Evolutionary conservation across 2,113 vertebrate species (phyloP).

Genomic region (Rostratula benghalensis): DNA sequence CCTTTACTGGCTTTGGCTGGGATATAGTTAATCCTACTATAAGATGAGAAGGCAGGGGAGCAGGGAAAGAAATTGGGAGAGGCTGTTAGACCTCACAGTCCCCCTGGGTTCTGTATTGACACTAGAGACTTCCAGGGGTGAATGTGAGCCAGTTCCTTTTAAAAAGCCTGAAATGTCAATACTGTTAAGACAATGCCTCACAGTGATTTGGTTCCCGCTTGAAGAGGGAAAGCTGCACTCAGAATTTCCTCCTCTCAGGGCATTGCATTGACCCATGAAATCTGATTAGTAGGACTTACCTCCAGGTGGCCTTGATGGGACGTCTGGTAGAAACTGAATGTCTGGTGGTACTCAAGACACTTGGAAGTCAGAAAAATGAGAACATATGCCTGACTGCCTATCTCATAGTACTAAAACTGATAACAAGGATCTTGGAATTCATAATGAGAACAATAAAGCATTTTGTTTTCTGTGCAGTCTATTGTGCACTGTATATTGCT

Average conservation of each 20-base stretch:
- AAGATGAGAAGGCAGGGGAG: neutral
- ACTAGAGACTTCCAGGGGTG: neutral
- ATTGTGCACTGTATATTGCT: neutral
- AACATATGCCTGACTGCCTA: neutral
- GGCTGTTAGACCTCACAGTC: neutral
- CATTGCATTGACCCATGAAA: conserved; percentile 48
- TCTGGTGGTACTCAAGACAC: neutral
- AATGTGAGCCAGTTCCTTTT: neutral
- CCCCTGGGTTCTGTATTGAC: neutral
- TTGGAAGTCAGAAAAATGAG: neutral
- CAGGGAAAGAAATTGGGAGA: neutral
- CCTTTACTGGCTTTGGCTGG: neutral
- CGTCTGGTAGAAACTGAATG: neutral
- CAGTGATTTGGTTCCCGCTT: conserved; percentile 15
- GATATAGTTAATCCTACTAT: neutral
- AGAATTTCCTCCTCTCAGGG: neutral
- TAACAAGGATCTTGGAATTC: neutral
- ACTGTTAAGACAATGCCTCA: conserved; percentile 1
- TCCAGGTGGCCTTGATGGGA: conserved; percentile 22
- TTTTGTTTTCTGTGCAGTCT: neutral
- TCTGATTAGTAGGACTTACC: conserved; percentile 51
- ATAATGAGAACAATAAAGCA: neutral
- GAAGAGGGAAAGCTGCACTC: neutral
- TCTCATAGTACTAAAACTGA: neutral
- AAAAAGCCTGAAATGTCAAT: conserved; percentile 12